These are phyloP conservation scores for Pantherophis alleghaniensis DNA, from an alignment of 2,797 vertebrate species.

Conservation along the genomic window DNA sequence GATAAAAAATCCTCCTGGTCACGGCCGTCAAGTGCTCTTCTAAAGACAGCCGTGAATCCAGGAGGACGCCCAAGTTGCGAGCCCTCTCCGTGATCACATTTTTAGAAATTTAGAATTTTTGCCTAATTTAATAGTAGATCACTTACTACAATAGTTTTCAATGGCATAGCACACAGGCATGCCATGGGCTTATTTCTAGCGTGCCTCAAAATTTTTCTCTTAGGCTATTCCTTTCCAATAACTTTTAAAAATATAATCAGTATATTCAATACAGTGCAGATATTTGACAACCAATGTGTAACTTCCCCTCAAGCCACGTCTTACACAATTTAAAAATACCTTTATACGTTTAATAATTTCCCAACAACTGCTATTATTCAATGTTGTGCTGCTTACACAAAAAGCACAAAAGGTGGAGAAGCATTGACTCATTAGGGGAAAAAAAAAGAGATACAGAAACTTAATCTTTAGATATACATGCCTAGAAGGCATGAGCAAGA, in stretches of 20 bases:
- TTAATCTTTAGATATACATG: slow-evolving; percentile 9
- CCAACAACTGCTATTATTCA: neutral
- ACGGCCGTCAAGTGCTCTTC: too few species aligned
- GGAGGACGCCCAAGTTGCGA: too few species aligned
- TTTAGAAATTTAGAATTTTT: neutral
- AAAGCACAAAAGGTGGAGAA: neutral
- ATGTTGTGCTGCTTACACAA: neutral
- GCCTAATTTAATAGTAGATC: neutral
- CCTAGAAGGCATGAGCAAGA: neutral
- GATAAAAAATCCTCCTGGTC: too few species aligned
- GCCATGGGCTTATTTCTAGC: neutral
- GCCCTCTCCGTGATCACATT: neutral
- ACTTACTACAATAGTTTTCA: neutral
- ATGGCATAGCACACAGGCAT: neutral
- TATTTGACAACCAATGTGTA: neutral
- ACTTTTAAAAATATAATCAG: neutral
- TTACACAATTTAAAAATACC: neutral
- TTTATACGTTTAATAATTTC: neutral
- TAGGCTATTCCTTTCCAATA: neutral
- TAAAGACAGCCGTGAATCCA: too few species aligned
- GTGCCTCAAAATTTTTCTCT: neutral
- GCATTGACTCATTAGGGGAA: neutral
- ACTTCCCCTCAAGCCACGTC: neutral
- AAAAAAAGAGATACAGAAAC: neutral
- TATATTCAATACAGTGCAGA: neutral